Evolutionary conservation across 2,113 vertebrate genomes (phyloP).

Genomic region (Leptobrachium ailaonicum): DNA sequence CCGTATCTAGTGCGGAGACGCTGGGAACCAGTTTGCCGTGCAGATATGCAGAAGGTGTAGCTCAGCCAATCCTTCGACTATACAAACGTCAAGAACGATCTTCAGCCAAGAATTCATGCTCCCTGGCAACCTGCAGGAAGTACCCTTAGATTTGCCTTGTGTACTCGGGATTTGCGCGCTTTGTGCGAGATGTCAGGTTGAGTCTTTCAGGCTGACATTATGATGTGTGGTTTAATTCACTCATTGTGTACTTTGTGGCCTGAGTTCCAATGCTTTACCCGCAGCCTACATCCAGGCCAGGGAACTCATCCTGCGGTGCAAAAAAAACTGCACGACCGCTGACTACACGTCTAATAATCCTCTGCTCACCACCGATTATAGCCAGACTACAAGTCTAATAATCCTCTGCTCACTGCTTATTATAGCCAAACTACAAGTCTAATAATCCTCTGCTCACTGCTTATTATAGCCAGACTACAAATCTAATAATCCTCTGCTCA

Average conservation of each 20-base stretch:
- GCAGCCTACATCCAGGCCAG: too few relatives aligned
- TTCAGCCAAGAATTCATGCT: conserved; percentile 29
- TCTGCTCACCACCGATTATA: too few relatives aligned
- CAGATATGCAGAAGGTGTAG: background rate
- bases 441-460: too few relatives aligned
- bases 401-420: too few relatives aligned
- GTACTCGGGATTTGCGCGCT: conserved; percentile 30
- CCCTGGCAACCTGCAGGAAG: conserved; percentile 34
- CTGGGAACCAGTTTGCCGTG: conserved; percentile 6
- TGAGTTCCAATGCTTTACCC: background rate
- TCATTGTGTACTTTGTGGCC: background rate
- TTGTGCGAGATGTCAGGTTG: conserved; percentile 12
- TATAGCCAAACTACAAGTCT: too few relatives aligned
- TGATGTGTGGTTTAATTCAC: background rate
- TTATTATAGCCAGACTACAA: too few relatives aligned
- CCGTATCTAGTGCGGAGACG: too few relatives aligned
- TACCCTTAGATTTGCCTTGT: conserved; percentile 26
- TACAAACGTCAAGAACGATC: conserved; percentile 24
- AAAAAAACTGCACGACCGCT: too few relatives aligned
- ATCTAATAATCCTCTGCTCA: too few relatives aligned
- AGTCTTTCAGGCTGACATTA: background rate
- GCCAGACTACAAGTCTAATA: too few relatives aligned
- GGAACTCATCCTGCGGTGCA: too few relatives aligned
- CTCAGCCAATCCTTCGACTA: background rate
- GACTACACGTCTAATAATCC: too few relatives aligned